Evolutionary conservation across 2,113 vertebrate species (phyloP).

Genomic region (Trematomus loennbergii): DNA sequence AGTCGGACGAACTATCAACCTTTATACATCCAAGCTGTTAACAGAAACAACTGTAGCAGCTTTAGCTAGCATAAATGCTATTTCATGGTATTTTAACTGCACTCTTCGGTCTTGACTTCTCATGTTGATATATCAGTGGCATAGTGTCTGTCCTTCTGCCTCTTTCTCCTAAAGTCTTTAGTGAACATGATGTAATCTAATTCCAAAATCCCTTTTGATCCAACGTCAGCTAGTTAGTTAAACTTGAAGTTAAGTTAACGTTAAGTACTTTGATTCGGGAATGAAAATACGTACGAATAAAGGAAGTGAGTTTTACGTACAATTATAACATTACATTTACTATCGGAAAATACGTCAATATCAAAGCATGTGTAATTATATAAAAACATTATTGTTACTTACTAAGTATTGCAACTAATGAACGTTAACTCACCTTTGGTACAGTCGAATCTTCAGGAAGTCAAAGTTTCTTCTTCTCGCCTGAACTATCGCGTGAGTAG

Average conservation of each 20-base stretch:
- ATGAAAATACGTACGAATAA: neutral
- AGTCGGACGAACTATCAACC: neutral
- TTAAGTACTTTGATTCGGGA: neutral
- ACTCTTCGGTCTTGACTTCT: neutral
- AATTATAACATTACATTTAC: neutral
- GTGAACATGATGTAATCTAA: neutral
- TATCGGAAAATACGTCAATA: neutral
- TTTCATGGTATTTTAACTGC: too few species aligned
- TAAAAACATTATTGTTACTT: neutral
- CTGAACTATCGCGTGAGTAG: accelerated
- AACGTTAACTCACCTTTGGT: neutral
- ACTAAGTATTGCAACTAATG: neutral
- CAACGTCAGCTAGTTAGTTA: too few species aligned
- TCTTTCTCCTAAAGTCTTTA: neutral
- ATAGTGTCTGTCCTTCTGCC: too few species aligned
- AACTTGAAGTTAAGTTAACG: too few species aligned
- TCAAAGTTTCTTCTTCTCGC: neutral
- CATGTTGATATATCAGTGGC: neutral
- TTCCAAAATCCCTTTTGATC: too few species aligned
- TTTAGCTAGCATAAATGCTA: neutral
- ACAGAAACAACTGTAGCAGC: neutral
- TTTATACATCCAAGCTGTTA: too few species aligned
- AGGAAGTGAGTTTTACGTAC: neutral
- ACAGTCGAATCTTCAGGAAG: neutral
- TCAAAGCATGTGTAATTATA: neutral